Evolutionary conservation across 2,797 vertebrate genomes (phyloP), one percentile per base, ranked within the genome.

Genomic region (Denticeps clupeoides): DNA sequence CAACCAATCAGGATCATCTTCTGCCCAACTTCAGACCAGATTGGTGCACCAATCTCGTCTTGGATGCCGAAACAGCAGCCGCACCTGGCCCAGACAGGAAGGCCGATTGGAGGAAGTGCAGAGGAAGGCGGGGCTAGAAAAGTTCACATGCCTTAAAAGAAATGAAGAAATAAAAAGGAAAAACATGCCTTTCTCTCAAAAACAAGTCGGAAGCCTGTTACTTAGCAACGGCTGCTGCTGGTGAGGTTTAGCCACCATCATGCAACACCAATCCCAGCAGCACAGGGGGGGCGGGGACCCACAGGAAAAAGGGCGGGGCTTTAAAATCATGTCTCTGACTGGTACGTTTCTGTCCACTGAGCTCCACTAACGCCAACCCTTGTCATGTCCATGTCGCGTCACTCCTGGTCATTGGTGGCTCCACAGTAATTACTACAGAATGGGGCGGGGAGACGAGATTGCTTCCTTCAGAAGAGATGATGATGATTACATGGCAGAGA

Each of bases 11-110:
- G 49, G 53, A 64, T 47, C 56, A 60, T 58, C 54, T 67, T 73
- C 65, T 68, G 49, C 73, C 71, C 71, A 78, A 64, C 61, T 3
- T 19, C 33, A 79, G 73, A 78, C 73, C 74, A 74, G 80, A 77
- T 80, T 76, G 73, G 45, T 61, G 45, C 55, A 51, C 63, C 62
- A 54, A 45, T 69, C 53, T 48, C 4, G 47, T 65, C 63, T 43
- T 67, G 37, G 68, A 69, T 75, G 58, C 29, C 49, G 64, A 31
- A 29, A 26, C 21, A 61, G 42, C 61, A 60, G 51, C 59, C 57
- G 68, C 62, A 67, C 16, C 16, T 19, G 33, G 33, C n/a, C n/a
- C n/a, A 5, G 8, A 38, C 37, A 35, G 18, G 10, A 18, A 38
- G 18, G 18, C 35, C 38, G 16, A 38, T 38, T 38, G 35, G 18